Evolutionary conservation across 2,113 vertebrate genomes (phyloP).

Genomic region (Anarrhichthys ocellatus): DNA sequence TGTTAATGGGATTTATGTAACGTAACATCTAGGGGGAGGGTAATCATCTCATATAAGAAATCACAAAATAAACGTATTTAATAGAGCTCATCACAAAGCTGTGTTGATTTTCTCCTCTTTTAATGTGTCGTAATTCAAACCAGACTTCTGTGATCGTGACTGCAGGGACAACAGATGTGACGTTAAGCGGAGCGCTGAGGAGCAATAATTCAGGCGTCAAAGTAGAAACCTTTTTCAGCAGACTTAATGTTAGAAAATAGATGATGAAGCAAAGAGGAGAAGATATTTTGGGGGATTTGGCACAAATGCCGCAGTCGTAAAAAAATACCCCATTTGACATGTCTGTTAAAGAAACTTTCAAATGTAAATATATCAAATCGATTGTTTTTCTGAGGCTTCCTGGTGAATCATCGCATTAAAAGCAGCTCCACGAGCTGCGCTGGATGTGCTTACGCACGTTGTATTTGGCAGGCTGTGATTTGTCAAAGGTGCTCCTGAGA

Average conservation of each 20-base stretch:
- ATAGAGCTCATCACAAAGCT: background rate
- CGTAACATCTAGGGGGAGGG: background rate
- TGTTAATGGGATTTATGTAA: background rate
- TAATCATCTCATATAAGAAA: background rate
- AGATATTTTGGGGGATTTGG: background rate
- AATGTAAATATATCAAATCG: constrained; percentile 1
- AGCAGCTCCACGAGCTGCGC: constrained; percentile 19
- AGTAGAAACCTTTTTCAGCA: background rate
- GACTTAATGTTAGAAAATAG: background rate
- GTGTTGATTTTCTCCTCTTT: background rate
- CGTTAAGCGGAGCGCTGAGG: background rate
- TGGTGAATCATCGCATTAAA: constrained; percentile 42
- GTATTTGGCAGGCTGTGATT: constrained; percentile 55
- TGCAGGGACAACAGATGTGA: constrained; percentile 10
- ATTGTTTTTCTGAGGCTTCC: constrained; percentile 27
- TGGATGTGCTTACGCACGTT: constrained; percentile 42
- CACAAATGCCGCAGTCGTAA: background rate
- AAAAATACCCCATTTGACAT: background rate
- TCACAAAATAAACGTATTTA: background rate
- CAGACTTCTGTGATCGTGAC: background rate
- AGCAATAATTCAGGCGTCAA: background rate
- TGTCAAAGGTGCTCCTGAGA: constrained; percentile 57
- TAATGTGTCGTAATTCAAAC: constrained; percentile 15
- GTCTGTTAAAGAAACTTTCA: background rate
- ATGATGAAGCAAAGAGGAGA: background rate